Evolutionary conservation across 2,888 invertebrate species (phyloP), one percentile per base, ranked within the genome.

Genomic region (Drosophila paramelanica): DNA sequence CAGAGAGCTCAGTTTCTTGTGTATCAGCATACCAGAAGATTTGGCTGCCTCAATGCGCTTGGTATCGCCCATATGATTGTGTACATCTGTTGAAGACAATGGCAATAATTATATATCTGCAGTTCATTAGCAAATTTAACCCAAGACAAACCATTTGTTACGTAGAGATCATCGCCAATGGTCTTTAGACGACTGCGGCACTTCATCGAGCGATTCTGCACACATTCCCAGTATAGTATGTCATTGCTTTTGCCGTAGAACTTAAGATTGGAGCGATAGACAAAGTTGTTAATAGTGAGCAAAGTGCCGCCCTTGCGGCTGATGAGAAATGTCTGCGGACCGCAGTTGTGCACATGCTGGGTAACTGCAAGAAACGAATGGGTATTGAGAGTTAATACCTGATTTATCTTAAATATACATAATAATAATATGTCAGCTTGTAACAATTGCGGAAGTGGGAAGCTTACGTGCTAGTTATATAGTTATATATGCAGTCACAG

Each of bases 221-320:
- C 91, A 57, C 92, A 92, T 76, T 92, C 92, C 92, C 92, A 92
- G 49, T 92, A 92, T n/a, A 92, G 87, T 61, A 91, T 92, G 53
- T 92, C 90, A 47, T 81, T 80, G 57, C 85, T 77, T 6, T 90
- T 89, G 23, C 92, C 92, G 60, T 91, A 92, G 33, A 92, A 86
- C 66, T 91, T 91, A 27, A 92, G 88, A 88, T 92, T 92, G 31
- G 92, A 92, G 42, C 92, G 91, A 72, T 92, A 92, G 17, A 92
- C 84, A 62, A 91, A 92, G 66, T 92, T 90, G 61, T 92, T 91
- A 46, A 92, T 90, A 39, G 91, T 91, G 33, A 92, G 75, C 38
- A 92, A 81, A 0, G 90, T 91, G 23, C 92, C 92, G 45, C 92
- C 92, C 60, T 92, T 92, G 6, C 92, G 91, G 65, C 92, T 92